Evolutionary conservation across 2,113 vertebrate species (phyloP).

Genomic region (Odocoileus hemionus): DNA sequence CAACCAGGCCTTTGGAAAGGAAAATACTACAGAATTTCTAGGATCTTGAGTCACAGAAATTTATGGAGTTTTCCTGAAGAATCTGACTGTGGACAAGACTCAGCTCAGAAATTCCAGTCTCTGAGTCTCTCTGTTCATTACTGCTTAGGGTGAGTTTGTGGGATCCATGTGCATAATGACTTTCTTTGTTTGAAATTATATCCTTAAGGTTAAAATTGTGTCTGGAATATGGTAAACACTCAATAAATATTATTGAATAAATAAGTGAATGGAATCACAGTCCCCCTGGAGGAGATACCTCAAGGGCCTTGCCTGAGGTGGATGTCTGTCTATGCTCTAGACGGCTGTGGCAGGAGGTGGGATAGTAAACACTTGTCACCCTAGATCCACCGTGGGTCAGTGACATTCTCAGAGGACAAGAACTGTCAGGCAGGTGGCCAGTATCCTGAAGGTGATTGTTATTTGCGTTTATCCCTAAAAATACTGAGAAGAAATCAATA

Average conservation of each 20-base stretch:
- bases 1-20: not conserved
- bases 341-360: too few relatives aligned
- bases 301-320: not conserved
- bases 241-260: not conserved
- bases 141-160: not conserved
- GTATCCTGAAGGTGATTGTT: not conserved
- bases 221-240: not conserved
- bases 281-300: not conserved
- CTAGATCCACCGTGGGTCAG: not conserved
- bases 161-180: not conserved
- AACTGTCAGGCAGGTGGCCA: not conserved
- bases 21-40: not conserved
- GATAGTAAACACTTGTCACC: not conserved
- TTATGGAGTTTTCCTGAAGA: not conserved
- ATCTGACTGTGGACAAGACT: not conserved
- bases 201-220: not conserved
- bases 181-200: not conserved
- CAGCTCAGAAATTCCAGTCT: not conserved
- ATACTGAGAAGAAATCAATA: not conserved
- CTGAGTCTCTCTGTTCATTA: not conserved
- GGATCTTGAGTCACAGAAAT: not conserved
- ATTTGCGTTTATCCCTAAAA: not conserved
- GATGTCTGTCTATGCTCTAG: not conserved
- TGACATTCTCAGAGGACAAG: not conserved
- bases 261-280: not conserved